Conservation (phyloP, 1,140 invertebrate genomes). For the Vanessa atalanta region DNA sequence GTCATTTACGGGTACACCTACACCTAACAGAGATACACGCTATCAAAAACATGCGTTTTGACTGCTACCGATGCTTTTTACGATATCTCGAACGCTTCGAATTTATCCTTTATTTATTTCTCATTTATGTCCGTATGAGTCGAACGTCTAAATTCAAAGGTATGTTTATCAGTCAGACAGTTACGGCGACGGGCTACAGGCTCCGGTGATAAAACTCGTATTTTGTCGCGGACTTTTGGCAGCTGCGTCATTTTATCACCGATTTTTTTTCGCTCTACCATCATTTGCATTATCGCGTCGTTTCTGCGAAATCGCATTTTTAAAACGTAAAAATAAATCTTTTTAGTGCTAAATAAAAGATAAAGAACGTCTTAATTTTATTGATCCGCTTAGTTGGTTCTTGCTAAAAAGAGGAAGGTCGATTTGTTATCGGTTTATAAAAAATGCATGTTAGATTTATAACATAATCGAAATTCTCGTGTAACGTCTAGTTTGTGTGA, state of each 20-base stretch:
- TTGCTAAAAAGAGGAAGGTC: not conserved
- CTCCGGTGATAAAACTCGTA: constrained; percentile 50
- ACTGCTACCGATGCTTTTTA: constrained; percentile 56
- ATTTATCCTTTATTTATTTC: constrained; percentile 48
- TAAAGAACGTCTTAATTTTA: constrained; percentile 35
- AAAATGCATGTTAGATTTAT: not conserved
- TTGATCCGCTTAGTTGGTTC: constrained; percentile 3
- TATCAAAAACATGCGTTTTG: constrained; percentile 48
- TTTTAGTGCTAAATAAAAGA: constrained; percentile 34
- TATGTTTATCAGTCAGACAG: constrained; percentile 55
- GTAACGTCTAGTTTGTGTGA: not conserved
- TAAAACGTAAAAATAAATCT: constrained; percentile 25
- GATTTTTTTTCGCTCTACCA: constrained; percentile 31
- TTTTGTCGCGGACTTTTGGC: constrained; percentile 55
- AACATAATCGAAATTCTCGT: not conserved
- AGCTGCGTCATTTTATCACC: constrained; percentile 49
- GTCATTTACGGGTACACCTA: not conserved
- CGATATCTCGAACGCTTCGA: constrained; percentile 45
- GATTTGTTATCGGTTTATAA: too few relatives aligned
- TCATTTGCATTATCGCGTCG: constrained; percentile 42
- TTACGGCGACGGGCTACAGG: constrained; percentile 52
- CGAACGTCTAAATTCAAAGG: constrained; percentile 60
- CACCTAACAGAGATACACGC: constrained; percentile 26
- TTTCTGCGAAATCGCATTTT: constrained; percentile 34
- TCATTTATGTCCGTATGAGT: constrained; percentile 47